These are phyloP conservation scores for Ennomos quercinarius DNA, from an alignment of 2,888 invertebrate species.

Conservation along the genomic window DNA sequence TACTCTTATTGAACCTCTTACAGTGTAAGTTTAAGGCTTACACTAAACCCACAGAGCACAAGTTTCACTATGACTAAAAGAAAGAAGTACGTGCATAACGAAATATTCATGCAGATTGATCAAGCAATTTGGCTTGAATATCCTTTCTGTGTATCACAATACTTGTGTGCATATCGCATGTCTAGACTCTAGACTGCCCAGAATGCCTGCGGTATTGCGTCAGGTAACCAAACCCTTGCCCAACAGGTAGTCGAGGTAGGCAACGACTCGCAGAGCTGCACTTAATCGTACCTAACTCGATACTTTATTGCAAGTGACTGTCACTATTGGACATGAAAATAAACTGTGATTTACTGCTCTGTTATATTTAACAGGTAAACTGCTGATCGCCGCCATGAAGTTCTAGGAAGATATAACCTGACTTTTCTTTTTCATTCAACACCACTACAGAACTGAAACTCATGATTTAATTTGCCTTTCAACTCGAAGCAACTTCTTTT, in stretches of 20 bases:
- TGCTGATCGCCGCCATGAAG: too few species aligned
- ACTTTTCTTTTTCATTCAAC: too few species aligned
- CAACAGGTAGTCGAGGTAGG: conserved; percentile 41
- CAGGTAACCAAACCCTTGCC: conserved; percentile 42
- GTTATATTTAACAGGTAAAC: too few species aligned
- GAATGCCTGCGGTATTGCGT: conserved; percentile 44
- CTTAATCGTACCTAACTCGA: conserved; percentile 3
- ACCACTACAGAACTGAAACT: not conserved
- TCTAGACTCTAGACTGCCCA: conserved; percentile 27
- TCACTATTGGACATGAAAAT: not conserved
- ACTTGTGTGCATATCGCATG: conserved; percentile 25
- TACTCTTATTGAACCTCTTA: too few species aligned
- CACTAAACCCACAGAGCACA: too few species aligned
- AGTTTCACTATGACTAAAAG: too few species aligned
- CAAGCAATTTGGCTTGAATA: not conserved
- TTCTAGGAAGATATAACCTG: too few species aligned
- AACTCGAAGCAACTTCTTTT: conserved; percentile 10
- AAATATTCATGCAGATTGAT: too few species aligned
- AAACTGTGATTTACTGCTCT: not conserved
- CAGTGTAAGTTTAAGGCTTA: too few species aligned
- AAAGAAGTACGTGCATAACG: too few species aligned
- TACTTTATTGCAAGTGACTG: conserved; percentile 7
- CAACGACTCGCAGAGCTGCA: not conserved
- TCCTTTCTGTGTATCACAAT: not conserved
- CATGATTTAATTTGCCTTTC: conserved; percentile 9